phyloP scores from a whole-genome alignment of 2,113 vertebrate genomes.

The Motacilla tschutschensis region DNA sequence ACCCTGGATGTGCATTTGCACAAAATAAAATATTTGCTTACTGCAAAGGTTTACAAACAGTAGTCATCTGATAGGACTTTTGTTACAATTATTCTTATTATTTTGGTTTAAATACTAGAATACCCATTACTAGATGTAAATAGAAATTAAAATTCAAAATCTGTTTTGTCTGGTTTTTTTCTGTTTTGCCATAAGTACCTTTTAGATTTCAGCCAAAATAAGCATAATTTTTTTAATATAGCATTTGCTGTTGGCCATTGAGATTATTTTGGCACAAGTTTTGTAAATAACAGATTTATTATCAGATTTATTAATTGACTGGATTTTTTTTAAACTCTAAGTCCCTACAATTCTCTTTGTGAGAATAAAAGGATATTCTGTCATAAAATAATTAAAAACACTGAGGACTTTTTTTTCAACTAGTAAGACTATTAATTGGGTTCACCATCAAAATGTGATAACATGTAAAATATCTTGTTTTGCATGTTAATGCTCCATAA shows the following conservation, averaged over 20 bases:
- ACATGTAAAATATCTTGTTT: conserved; percentile 36
- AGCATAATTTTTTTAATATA: neutral
- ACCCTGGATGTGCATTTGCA: neutral
- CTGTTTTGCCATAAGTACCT: neutral
- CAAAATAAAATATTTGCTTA: neutral
- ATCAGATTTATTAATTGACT: neutral
- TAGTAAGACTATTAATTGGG: conserved; percentile 17
- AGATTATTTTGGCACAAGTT: neutral
- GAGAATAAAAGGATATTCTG: neutral
- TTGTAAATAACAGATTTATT: conserved; percentile 4
- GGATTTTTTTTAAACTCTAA: neutral
- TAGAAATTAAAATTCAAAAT: neutral
- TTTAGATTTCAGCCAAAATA: neutral
- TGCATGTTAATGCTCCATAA: conserved; percentile 28
- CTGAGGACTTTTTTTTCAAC: neutral
- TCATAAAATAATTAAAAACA: conserved; percentile 19
- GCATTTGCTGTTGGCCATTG: neutral
- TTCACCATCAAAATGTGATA: conserved; percentile 19
- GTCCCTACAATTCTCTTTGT: neutral
- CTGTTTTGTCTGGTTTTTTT: neutral
- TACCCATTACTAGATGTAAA: neutral
- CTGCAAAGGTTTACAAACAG: neutral
- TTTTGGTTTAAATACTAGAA: neutral
- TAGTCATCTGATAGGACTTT: neutral
- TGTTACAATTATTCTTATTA: neutral